Evolutionary conservation across 1,140 invertebrate genomes (phyloP).

Genomic region (Cydia pomonella): DNA sequence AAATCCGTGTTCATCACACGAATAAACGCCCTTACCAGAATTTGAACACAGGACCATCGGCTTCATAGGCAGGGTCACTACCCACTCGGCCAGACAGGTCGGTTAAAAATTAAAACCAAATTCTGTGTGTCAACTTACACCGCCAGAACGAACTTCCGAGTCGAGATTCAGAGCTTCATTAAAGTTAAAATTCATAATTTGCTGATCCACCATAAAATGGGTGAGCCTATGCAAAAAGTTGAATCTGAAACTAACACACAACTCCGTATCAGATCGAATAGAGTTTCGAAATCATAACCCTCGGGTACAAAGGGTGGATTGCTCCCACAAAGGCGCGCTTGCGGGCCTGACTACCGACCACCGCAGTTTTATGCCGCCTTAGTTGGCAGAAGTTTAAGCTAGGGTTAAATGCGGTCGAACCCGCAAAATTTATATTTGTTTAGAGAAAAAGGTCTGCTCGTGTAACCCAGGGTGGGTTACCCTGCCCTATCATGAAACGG

Average conservation of each 20-base stretch:
- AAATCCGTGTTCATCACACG: no score
- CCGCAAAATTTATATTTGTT: constrained; percentile 54
- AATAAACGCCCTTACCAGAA: no score
- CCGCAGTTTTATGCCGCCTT: constrained; percentile 54
- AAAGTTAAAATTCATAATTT: not conserved
- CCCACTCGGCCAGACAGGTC: no score
- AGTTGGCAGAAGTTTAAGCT: constrained; percentile 60
- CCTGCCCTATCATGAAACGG: constrained; percentile 16
- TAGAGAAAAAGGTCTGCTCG: constrained; percentile 34
- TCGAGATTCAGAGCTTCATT: not conserved
- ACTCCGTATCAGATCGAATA: constrained; percentile 30
- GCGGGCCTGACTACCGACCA: constrained; percentile 49
- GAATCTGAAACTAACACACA: constrained; percentile 31
- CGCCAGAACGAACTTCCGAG: no score
- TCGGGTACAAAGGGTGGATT: constrained; percentile 47
- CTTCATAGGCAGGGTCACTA: no score
- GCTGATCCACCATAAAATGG: constrained; percentile 2
- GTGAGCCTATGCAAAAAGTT: constrained; percentile 7
- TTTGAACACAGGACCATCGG: no score
- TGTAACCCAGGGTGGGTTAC: not conserved
- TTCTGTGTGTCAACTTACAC: no score
- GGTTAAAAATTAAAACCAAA: no score
- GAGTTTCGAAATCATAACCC: constrained; percentile 58
- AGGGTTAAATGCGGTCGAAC: constrained; percentile 55
- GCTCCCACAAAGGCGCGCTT: constrained; percentile 57